These are phyloP conservation scores for Taxidea taxus DNA, from an alignment of 2,113 vertebrate species.

Conservation along the genomic window DNA sequence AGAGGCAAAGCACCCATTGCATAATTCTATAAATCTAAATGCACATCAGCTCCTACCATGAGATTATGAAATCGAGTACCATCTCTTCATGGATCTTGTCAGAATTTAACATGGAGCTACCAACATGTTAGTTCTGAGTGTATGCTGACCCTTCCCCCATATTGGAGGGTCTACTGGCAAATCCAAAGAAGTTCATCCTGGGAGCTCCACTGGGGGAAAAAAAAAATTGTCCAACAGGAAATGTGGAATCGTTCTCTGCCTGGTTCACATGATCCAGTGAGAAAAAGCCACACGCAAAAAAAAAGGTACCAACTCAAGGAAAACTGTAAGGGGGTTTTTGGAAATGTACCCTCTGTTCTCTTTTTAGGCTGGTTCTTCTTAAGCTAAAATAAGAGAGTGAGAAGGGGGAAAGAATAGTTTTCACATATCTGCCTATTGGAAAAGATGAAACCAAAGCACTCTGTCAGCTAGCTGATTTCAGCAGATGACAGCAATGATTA, in stretches of 20 bases:
- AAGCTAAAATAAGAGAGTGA: not conserved
- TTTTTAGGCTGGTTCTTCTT: not conserved
- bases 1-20: constrained; percentile 19
- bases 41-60: not conserved
- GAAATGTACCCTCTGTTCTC: not conserved
- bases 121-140: not conserved
- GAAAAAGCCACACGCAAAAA: not conserved
- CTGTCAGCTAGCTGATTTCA: constrained; percentile 54
- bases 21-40: constrained; percentile 21
- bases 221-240: not conserved
- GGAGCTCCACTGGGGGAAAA: not conserved
- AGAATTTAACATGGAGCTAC: not conserved
- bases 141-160: not conserved
- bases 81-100: not conserved
- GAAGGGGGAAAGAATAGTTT: not conserved
- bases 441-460: constrained; percentile 51
- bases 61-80: not conserved
- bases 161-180: not conserved
- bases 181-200: not conserved
- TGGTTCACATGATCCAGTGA: not conserved
- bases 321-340: not conserved
- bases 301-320: not conserved
- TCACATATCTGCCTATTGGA: not conserved
- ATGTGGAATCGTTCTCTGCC: not conserved
- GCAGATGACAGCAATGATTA: constrained; percentile 63